phyloP scores from a whole-genome alignment of 2,113 vertebrate species.

The Cinclus mexicanus region DNA sequence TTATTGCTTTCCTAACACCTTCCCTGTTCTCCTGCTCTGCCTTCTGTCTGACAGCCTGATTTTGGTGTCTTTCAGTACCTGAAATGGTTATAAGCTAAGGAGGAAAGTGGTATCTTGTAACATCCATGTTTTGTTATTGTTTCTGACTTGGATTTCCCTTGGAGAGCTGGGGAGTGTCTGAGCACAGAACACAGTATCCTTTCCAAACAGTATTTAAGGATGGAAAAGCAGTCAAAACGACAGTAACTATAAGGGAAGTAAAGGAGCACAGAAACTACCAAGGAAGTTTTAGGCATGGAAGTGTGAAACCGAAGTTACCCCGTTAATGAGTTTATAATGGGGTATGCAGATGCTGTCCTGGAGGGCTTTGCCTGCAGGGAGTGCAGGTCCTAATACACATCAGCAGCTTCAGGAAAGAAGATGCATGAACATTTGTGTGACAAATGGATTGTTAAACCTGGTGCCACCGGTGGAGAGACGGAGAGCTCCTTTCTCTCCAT shows the following conservation, averaged over 20 bases:
- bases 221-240: background rate
- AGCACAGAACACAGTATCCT: background rate
- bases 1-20: background rate
- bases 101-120: background rate
- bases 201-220: background rate
- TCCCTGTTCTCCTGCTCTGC: background rate
- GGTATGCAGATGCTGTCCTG: background rate
- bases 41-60: background rate
- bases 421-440: background rate
- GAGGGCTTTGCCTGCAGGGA: background rate
- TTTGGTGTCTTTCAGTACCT: background rate
- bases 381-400: background rate
- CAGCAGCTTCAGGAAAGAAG: background rate
- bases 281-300: background rate
- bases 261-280: background rate
- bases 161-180: background rate
- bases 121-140: background rate
- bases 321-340: slow-evolving; percentile 17
- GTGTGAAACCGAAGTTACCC: background rate
- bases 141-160: background rate
- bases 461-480: background rate
- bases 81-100: background rate
- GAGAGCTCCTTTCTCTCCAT: background rate
- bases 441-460: background rate
- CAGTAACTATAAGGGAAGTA: background rate